Conservation (phyloP, 1,140 invertebrate genomes). For the Trigoniulus corallinus region DNA sequence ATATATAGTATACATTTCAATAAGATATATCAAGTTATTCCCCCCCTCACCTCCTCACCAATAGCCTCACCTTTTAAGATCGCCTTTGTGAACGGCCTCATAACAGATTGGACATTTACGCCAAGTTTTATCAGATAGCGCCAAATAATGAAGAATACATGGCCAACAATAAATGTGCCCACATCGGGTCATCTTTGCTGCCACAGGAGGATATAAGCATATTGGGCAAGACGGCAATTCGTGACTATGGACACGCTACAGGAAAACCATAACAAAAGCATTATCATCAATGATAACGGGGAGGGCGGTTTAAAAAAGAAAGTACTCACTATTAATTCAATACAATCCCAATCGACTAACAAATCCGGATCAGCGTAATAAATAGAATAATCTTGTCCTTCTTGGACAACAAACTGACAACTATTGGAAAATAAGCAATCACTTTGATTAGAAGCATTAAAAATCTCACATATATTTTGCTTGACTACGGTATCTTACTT, state of each 20-base stretch:
- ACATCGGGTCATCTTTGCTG: slow-evolving; percentile 81
- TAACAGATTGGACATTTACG: slow-evolving; percentile 76
- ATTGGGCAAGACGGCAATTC: slow-evolving; percentile 74
- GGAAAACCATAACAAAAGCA: slow-evolving; percentile 10
- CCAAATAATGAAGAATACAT: slow-evolving; percentile 82
- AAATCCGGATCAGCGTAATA: slow-evolving; percentile 67
- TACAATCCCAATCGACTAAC: slow-evolving; percentile 74
- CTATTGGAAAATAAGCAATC: slow-evolving; percentile 34
- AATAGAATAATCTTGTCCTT: slow-evolving; percentile 52
- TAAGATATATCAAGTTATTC: not conserved
- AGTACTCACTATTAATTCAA: slow-evolving; percentile 72
- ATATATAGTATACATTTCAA: slow-evolving; percentile 2
- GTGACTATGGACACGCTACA: slow-evolving; percentile 23
- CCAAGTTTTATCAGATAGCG: slow-evolving; percentile 57
- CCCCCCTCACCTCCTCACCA: not conserved
- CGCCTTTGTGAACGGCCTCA: slow-evolving; percentile 50
- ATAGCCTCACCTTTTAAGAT: slow-evolving; percentile 72
- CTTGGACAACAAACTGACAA: slow-evolving; percentile 85
- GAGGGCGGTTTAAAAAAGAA: not conserved
- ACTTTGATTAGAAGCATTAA: not conserved
- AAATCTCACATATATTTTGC: not conserved
- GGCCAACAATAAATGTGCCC: slow-evolving; percentile 93
- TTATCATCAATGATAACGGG: not conserved
- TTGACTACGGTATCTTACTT: slow-evolving; percentile 42
- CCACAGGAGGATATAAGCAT: slow-evolving; percentile 62